Conservation (phyloP, 2,797 vertebrate species). For the Parauchenoglanis ngamensis region DNA sequence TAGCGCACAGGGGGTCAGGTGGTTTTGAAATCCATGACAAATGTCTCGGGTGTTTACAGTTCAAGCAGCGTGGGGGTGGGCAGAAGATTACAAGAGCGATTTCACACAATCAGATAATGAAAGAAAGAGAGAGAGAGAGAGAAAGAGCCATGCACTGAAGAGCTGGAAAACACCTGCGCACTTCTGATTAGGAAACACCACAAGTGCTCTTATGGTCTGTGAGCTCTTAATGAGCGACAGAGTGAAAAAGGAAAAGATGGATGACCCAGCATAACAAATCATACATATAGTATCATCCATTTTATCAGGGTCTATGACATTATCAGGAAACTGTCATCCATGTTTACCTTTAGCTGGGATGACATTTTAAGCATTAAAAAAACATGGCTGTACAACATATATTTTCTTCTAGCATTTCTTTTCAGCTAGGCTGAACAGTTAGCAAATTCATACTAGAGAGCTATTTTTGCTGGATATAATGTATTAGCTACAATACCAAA, state of each 20-base stretch:
- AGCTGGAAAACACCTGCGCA: constrained; percentile 58
- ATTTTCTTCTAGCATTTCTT: not conserved
- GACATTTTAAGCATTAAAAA: not conserved
- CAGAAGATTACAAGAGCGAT: constrained; percentile 10
- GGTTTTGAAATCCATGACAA: constrained; percentile 61
- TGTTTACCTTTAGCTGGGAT: not conserved
- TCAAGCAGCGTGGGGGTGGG: constrained; percentile 36
- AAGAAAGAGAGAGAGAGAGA: not conserved
- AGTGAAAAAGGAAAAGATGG: not conserved
- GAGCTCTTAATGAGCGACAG: constrained; percentile 11
- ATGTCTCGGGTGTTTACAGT: constrained; percentile 47
- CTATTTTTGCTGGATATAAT: no score
- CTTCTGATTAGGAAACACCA: constrained; percentile 37
- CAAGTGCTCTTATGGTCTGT: constrained; percentile 38
- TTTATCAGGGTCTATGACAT: not conserved
- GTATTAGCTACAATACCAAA: no score
- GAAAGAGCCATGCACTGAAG: not conserved
- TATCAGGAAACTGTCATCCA: not conserved
- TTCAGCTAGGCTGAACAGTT: no score
- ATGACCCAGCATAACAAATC: not conserved
- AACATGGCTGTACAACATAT: not conserved
- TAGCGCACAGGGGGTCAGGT: constrained; percentile 54
- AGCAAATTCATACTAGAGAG: no score
- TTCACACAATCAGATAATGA: constrained; percentile 38
- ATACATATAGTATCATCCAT: not conserved